Conservation (phyloP, 2,888 invertebrate species). For the Cotesia congregata region DNA sequence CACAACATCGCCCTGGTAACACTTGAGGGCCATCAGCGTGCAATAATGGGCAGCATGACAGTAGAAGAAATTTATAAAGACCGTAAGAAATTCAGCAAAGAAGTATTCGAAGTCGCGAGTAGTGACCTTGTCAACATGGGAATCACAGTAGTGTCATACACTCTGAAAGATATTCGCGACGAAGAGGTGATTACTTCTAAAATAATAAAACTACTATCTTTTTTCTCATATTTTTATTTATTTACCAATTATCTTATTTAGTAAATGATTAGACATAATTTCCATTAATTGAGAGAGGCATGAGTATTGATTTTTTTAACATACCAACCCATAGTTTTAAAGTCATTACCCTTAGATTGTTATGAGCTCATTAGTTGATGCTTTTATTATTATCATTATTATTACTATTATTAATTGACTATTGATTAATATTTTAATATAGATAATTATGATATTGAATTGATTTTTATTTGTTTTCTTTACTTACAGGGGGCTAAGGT, state of each 20-base stretch:
- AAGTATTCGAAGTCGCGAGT: constrained; percentile 94
- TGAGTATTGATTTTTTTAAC: background rate
- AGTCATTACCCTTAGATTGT: background rate
- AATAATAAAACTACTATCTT: background rate
- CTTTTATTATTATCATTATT: background rate
- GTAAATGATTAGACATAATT: background rate
- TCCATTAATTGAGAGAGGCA: background rate
- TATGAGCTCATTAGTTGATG: background rate
- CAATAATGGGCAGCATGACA: constrained; percentile 97
- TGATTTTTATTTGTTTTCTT: constrained; percentile 65
- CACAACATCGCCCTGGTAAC: constrained; percentile 93
- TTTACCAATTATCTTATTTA: too few relatives aligned
- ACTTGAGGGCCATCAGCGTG: constrained; percentile 93
- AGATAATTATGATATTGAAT: constrained; percentile 40
- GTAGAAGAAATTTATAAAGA: constrained; percentile 97
- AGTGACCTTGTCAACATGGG: constrained; percentile 97
- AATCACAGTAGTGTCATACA: constrained; percentile 95
- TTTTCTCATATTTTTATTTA: too few relatives aligned
- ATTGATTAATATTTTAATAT: background rate
- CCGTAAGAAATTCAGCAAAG: constrained; percentile 94
- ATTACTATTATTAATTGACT: background rate
- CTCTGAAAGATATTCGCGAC: constrained; percentile 93
- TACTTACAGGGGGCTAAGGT: constrained; percentile 76
- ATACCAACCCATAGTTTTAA: background rate
- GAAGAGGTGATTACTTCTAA: constrained; percentile 82